Evolutionary conservation across 2,888 invertebrate species (phyloP).

Genomic region (Strigamia transsilvanica): DNA sequence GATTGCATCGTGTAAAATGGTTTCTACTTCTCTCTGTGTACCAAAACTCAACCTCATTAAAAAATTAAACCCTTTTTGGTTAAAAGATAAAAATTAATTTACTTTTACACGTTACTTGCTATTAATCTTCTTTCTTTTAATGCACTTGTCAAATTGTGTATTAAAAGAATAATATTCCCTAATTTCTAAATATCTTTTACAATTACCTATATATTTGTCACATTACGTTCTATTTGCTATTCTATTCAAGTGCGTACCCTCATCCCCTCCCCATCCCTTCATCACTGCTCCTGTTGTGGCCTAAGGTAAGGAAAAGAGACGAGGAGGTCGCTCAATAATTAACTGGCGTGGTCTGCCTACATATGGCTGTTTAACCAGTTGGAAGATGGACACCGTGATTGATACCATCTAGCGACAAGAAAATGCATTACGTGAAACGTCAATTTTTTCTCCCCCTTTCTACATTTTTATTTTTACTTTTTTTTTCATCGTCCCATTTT

Average conservation of each 20-base stretch:
- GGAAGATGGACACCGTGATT: slow-evolving; percentile 41
- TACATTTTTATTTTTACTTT: background rate
- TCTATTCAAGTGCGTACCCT: background rate
- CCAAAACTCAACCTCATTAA: too few species aligned
- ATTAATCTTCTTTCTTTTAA: too few species aligned
- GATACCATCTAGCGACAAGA: slow-evolving; percentile 38
- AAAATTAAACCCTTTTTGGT: too few species aligned
- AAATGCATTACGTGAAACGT: slow-evolving; percentile 46
- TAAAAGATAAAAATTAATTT: too few species aligned
- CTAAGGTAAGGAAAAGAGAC: slow-evolving; percentile 21
- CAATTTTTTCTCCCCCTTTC: slow-evolving; percentile 41
- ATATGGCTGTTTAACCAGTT: slow-evolving; percentile 46
- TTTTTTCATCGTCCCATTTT: background rate
- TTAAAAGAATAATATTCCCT: background rate
- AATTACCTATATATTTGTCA: slow-evolving; percentile 18
- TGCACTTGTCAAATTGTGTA: too few species aligned
- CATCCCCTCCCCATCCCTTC: background rate
- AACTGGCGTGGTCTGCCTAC: slow-evolving; percentile 43
- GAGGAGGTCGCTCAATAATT: slow-evolving; percentile 42
- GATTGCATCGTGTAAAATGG: background rate
- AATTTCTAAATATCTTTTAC: background rate
- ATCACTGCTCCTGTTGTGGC: slow-evolving; percentile 21
- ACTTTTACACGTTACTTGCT: too few species aligned
- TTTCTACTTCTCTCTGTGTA: too few species aligned
- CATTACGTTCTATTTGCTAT: slow-evolving; percentile 11